A percentile compares a stretch with the other conserved stretches of the same genome.
These are phyloP conservation scores for Aromia moschata DNA, from an alignment of 2,888 invertebrate genomes.

Conservation along the genomic window DNA sequence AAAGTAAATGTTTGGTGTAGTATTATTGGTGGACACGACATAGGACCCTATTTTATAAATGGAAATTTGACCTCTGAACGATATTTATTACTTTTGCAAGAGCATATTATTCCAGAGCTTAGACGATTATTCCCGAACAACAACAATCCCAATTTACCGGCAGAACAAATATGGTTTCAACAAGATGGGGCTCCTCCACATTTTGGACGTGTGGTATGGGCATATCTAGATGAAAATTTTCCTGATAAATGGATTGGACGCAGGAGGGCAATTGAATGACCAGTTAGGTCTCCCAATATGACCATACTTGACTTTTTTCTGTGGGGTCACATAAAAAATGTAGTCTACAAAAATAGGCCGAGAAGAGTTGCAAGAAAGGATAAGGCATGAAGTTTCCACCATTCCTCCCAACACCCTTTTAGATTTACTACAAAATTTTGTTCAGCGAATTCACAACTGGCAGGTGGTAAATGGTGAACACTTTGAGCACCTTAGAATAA, in stretches of 20 bases:
- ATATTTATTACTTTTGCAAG: slow-evolving; percentile 16
- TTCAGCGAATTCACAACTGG: not conserved
- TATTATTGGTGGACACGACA: not conserved
- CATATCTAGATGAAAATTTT: not conserved
- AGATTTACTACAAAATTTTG: not conserved
- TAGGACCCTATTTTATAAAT: not conserved
- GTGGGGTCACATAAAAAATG: not conserved
- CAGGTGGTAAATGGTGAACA: not conserved
- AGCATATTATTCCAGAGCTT: not conserved
- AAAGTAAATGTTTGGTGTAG: slow-evolving; percentile 5
- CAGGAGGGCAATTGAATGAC: not conserved
- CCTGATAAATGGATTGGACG: not conserved
- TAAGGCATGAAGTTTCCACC: not conserved
- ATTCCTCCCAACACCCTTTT: not conserved
- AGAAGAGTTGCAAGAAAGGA: not conserved
- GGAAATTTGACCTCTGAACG: slow-evolving; percentile 3
- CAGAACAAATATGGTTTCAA: not conserved
- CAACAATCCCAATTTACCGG: not conserved
- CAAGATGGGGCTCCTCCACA: not conserved
- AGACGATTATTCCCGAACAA: not conserved
- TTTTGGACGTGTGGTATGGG: not conserved
- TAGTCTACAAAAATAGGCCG: not conserved
- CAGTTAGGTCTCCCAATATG: not conserved
- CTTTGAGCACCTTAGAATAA: not conserved
- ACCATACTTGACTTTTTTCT: not conserved